phyloP scores from a whole-genome alignment of 2,888 invertebrate species.

The Rhogogaster chlorosoma region DNA sequence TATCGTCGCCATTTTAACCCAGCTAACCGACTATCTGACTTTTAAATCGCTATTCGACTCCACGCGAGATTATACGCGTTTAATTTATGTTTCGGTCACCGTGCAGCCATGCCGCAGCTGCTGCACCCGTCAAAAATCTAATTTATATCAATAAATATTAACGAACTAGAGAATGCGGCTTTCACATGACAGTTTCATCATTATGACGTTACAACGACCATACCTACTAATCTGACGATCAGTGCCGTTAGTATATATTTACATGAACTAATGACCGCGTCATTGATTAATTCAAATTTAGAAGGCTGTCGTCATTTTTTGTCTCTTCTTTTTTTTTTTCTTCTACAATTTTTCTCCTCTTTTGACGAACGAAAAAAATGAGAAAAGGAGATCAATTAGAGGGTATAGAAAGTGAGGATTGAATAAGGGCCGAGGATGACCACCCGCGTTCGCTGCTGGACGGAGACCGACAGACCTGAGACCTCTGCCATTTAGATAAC shows the following conservation, averaged over 20 bases:
- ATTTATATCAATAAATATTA: conserved; percentile 27
- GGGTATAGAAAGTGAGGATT: background rate
- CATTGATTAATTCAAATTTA: background rate
- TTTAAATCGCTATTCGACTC: background rate
- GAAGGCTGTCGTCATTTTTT: background rate
- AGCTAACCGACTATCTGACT: background rate
- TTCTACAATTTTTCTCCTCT: background rate
- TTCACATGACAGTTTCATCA: background rate
- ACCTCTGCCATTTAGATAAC: conserved; percentile 38
- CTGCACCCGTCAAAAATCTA: conserved; percentile 1
- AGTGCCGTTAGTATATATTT: background rate
- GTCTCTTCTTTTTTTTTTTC: background rate
- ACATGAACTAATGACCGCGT: background rate
- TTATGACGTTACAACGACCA: background rate
- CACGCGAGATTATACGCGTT: background rate
- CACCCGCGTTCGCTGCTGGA: background rate
- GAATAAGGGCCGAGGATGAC: background rate
- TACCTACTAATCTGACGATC: background rate
- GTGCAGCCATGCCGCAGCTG: background rate
- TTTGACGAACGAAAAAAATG: background rate
- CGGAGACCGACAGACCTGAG: background rate
- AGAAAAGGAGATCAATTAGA: background rate
- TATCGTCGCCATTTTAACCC: background rate
- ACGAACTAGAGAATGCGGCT: conserved; percentile 1
- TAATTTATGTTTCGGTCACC: background rate